Evolutionary conservation across 2,113 vertebrate species (phyloP), one percentile per base, ranked within the genome.

Genomic region (Melanostigma gelatinosum): DNA sequence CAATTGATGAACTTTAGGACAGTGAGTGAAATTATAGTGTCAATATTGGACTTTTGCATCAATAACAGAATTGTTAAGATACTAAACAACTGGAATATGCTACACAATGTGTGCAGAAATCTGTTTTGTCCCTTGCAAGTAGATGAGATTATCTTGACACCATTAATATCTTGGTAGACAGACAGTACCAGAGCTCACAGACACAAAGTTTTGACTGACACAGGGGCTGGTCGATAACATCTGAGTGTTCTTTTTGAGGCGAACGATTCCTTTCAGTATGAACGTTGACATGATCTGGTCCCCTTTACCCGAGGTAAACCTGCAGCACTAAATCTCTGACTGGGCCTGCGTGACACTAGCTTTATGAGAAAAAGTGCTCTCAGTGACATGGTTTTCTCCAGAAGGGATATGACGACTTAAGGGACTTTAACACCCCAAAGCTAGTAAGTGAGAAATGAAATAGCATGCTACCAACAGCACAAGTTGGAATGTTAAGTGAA

Each of bases 361-460:
- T 72, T 57, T 77, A 72, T 73, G 16, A 65, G 67, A 52, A 54
- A 77, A 77, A 60, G 46, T 73, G 58, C 66, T 68, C 44, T 72
- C 4, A 9, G 76, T 85, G 76, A 78, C 57, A 24, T 71, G 62
- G 27, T 29, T 65, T 46, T 46, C 50, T 85, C 62, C 82, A 81
- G 80, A 80, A 84, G 76, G 65, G 72, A 70, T 69, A 34, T 1
- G 61, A 75, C 80, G 80, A 74, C 92, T 87, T 69, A 82, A 89
- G 87, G 80, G 81, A 90, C 88, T 89, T 91, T 55, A 77, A 84
- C 72, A 79, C 65, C 77, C 74, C 65, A 61, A 82, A 85, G 72
- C 75, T 64, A 70, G 46, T 60, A 10, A 44, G 69, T n/a, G 58
- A 65, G 54, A 70, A 55, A 54, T 20, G 27, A 72, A 68, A 77